phyloP scores from a whole-genome alignment of 2,113 vertebrate genomes.

The Chionodraco myersi region DNA sequence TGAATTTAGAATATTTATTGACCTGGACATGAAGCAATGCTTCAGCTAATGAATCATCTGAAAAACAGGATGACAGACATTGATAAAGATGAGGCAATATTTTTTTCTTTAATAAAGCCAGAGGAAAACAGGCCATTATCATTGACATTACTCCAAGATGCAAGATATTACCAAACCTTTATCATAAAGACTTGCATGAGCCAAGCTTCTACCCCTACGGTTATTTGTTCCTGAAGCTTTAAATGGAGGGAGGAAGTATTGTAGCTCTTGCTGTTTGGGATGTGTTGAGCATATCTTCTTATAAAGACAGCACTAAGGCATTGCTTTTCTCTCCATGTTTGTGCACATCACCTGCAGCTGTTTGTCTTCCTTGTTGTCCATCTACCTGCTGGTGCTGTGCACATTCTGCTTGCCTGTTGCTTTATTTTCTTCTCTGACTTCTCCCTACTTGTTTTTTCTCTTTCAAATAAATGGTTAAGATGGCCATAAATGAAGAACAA shows the following conservation, averaged over 20 bases:
- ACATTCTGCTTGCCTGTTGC: constrained; percentile 46
- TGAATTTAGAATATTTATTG: too few species aligned
- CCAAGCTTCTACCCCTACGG: neutral
- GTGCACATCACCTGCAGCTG: constrained; percentile 42
- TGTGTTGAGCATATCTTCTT: constrained; percentile 47
- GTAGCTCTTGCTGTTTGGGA: constrained; percentile 35
- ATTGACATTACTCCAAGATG: constrained; percentile 60
- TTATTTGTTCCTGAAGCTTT: constrained; percentile 61
- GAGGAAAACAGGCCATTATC: constrained; percentile 56
- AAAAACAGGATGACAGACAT: constrained; percentile 55
- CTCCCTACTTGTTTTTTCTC: constrained; percentile 16
- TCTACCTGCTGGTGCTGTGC: constrained; percentile 44
- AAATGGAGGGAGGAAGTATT: constrained; percentile 47
- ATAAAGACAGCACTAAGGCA: constrained; percentile 28
- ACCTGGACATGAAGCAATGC: too few species aligned
- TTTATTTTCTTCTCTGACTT: constrained; percentile 8
- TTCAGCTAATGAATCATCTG: constrained; percentile 34
- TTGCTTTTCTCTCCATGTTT: constrained; percentile 48
- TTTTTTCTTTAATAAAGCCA: constrained; percentile 55
- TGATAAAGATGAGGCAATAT: constrained; percentile 38
- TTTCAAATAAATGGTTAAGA: constrained; percentile 31
- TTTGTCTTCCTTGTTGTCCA: constrained; percentile 56
- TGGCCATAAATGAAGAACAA: constrained; percentile 81
- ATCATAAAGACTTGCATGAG: constrained; percentile 17
- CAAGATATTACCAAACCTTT: constrained; percentile 54